Evolutionary conservation across 2,797 vertebrate species (phyloP).

Genomic region (Macropodus opercularis): DNA sequence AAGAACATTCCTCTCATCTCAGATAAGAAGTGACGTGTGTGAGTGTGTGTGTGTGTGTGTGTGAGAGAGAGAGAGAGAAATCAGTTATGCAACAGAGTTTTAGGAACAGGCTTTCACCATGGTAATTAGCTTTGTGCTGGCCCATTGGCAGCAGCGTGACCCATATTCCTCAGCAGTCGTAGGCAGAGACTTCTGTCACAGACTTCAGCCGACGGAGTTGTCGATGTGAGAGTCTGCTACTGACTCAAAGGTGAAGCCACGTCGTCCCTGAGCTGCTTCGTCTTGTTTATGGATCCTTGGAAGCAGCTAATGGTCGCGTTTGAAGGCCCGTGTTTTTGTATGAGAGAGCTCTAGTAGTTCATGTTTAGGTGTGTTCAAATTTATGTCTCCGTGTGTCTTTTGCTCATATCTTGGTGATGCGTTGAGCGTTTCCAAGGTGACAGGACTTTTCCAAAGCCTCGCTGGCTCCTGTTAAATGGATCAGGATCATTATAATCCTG

Average conservation of each 20-base stretch:
- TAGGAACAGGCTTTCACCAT: slow-evolving; percentile 41
- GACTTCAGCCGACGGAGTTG: slow-evolving; percentile 18
- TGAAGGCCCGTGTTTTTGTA: no score
- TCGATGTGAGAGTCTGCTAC: slow-evolving; percentile 9
- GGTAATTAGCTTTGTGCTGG: slow-evolving; percentile 53
- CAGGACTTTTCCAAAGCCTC: slow-evolving; percentile 24
- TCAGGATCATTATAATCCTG: slow-evolving; percentile 35
- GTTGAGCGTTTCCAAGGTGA: slow-evolving; percentile 48
- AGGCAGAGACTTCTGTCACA: slow-evolving; percentile 29
- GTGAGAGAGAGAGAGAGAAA: slow-evolving; percentile 17
- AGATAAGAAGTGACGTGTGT: slow-evolving; percentile 24
- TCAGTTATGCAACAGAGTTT: slow-evolving; percentile 57
- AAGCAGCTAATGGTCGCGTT: slow-evolving; percentile 31
- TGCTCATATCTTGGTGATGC: slow-evolving; percentile 6
- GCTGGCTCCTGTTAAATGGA: slow-evolving; percentile 37
- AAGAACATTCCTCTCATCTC: not conserved
- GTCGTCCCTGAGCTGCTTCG: slow-evolving; percentile 24
- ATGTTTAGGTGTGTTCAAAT: no score
- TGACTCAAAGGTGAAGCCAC: slow-evolving; percentile 34
- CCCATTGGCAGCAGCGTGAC: slow-evolving; percentile 39
- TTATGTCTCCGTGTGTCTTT: not conserved
- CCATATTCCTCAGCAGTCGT: slow-evolving; percentile 37
- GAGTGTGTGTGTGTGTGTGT: slow-evolving; percentile 12
- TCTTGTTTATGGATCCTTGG: slow-evolving; percentile 34
- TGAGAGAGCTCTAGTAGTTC: no score